These are phyloP conservation scores for Peromyscus maniculatus DNA, from an alignment of 2,113 vertebrate genomes.

Conservation along the genomic window DNA sequence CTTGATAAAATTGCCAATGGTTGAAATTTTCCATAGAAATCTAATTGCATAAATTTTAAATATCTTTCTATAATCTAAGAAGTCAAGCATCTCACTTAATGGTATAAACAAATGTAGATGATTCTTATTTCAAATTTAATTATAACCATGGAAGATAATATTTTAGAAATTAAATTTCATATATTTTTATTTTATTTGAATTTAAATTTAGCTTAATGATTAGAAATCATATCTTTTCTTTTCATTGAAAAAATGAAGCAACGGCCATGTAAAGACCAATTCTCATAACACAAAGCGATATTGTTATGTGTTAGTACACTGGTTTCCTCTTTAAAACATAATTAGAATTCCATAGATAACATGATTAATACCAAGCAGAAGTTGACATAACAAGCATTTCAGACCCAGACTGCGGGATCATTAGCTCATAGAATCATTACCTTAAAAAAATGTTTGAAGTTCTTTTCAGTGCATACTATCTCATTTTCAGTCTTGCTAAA, in stretches of 20 bases:
- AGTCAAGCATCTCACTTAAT: neutral
- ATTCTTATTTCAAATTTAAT: neutral
- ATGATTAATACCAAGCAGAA: slow-evolving; percentile 23
- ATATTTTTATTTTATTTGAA: slow-evolving; percentile 3
- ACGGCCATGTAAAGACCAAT: slow-evolving; percentile 28
- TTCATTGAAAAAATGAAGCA: neutral
- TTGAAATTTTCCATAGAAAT: neutral
- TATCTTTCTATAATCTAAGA: neutral
- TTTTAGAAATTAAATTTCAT: neutral
- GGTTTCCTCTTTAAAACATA: slow-evolving; percentile 70
- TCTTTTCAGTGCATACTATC: slow-evolving; percentile 34
- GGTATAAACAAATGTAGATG: slow-evolving; percentile 23
- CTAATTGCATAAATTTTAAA: neutral
- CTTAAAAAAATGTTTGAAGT: neutral
- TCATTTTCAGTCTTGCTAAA: slow-evolving; percentile 29
- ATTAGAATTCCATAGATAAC: slow-evolving; percentile 63
- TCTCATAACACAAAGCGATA: slow-evolving; percentile 54
- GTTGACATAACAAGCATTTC: slow-evolving; percentile 1
- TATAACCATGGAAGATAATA: slow-evolving; percentile 3
- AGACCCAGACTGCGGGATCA: neutral
- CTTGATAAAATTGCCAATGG: neutral
- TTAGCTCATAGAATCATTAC: neutral
- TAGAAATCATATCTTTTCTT: neutral
- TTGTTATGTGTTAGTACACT: slow-evolving; percentile 51
- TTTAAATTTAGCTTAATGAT: slow-evolving; percentile 49